Base-by-base conservation (phyloP, 1,140 invertebrate species). In the Megathymus violae region DNA sequence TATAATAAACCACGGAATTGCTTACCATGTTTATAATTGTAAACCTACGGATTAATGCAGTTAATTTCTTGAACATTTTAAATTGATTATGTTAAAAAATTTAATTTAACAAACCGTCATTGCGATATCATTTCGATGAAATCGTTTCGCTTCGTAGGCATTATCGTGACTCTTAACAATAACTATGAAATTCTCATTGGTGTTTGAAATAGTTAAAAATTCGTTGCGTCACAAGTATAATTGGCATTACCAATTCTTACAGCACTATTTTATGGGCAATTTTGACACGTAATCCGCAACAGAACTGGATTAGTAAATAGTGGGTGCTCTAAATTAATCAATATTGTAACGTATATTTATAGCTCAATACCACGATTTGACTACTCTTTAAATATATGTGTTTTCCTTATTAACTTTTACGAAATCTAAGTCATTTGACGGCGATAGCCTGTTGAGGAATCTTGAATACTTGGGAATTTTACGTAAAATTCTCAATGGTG, bases 151-250 rank as follows among this genome's bases (percentile, higher is more conserved):
- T 75, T 31, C 56, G 74, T 79, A 65, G 71, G 63, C 52, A 70
- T 67, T 81, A 78, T 80, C 87, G 87, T 87, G 84, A 82, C 82
- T 76, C 75, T 62, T 56, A 81, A 87, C 87, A 89, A 87, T 89
- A 85, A 85, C 71, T 63, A 73, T 44, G 63, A 75, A 74, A 81
- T 68, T 86, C 79, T 71, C 78, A 83, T 73, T 65, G 73, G 64
- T 67, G 76, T 78, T 82, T 72, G 80, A 87, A 89, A 88, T 89
- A 74, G 79, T 64, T 63, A 77, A 81, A 81, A 88, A 84, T 89
- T 77, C 67, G 62, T 89, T 89, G 76, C 84, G 65, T 87, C 79
- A 89, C 64, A 62, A 59, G 64, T 64, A 48, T 85, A 84, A 89
- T 84, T 89, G 78, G 54, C 76, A 75, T 84, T 68, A 73, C 75